A percentile compares a stretch with the other conserved stretches of the same genome.
These are phyloP conservation scores for Parapsyche elsis DNA, from an alignment of 1,140 invertebrate genomes.

Conservation along the genomic window DNA sequence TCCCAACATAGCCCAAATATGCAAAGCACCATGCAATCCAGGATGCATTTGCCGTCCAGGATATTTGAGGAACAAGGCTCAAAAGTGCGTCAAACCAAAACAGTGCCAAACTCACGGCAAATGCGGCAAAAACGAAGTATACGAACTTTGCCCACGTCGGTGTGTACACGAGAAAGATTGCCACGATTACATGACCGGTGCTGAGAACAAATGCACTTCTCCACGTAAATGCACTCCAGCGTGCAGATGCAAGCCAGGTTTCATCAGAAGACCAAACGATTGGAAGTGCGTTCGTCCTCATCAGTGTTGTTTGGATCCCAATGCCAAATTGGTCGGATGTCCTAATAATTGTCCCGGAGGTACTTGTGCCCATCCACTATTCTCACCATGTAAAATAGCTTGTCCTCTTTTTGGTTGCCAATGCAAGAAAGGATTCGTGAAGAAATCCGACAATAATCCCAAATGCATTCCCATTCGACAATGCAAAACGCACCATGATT, in stretches of 20 bases:
- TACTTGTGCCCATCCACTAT: constrained; percentile 32
- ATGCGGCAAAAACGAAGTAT: background rate
- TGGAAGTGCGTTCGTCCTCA: background rate
- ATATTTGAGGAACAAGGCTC: constrained; percentile 35
- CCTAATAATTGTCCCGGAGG: constrained; percentile 47
- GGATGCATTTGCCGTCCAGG: constrained; percentile 47
- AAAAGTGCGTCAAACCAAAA: constrained; percentile 36
- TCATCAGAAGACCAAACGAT: background rate
- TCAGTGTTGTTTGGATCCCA: constrained; percentile 33
- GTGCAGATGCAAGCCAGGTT: constrained; percentile 11
- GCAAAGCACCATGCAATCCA: constrained; percentile 34
- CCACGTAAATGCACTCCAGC: background rate
- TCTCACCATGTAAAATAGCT: constrained; percentile 3
- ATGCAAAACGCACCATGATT: constrained; percentile 20
- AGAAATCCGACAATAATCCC: constrained; percentile 23
- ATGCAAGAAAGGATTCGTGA: constrained; percentile 47
- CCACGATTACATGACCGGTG: no score
- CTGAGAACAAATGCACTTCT: background rate
- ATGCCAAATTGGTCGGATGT: constrained; percentile 27
- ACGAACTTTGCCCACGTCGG: background rate
- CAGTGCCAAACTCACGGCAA: no score
- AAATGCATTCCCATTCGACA: constrained; percentile 13
- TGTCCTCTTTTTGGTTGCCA: constrained; percentile 27
- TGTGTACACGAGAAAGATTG: background rate
- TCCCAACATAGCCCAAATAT: background rate